Evolutionary conservation across 2,888 invertebrate genomes (phyloP).

Genomic region (Coelopa pilipes): DNA sequence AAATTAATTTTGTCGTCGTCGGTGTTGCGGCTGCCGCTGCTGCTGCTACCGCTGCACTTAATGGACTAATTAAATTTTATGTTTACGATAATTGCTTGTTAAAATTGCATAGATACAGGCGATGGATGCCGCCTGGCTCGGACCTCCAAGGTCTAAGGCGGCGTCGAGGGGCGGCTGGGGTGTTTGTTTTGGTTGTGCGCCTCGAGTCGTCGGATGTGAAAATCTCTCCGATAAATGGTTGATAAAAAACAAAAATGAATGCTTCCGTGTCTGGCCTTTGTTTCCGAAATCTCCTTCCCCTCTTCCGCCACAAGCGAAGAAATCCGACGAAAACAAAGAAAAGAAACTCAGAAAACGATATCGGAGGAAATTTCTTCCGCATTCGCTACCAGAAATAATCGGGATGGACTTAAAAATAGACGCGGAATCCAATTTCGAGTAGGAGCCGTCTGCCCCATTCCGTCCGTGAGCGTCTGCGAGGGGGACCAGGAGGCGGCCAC

Average conservation of each 20-base stretch:
- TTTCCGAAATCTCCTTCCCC: background rate
- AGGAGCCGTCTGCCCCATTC: no score
- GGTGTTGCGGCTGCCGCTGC: slow-evolving; percentile 2
- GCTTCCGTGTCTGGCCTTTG: background rate
- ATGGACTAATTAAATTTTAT: slow-evolving; percentile 52
- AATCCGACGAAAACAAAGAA: no score
- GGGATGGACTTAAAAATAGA: no score
- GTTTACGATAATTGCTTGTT: slow-evolving; percentile 58
- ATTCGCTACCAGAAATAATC: no score
- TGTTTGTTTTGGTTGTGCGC: background rate
- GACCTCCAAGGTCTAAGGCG: background rate
- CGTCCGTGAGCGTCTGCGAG: no score
- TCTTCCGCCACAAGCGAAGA: no score
- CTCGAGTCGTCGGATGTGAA: background rate
- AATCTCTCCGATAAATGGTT: background rate
- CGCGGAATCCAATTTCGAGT: no score
- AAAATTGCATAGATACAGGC: slow-evolving; percentile 39
- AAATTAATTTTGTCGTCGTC: slow-evolving; percentile 29
- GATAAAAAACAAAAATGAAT: slow-evolving; percentile 10
- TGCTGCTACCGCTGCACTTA: slow-evolving; percentile 33
- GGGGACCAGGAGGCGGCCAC: no score
- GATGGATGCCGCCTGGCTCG: background rate
- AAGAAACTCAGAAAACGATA: no score
- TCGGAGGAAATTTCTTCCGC: no score
- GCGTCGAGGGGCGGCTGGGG: background rate